phyloP scores from a whole-genome alignment of 2,113 vertebrate genomes.

The Pedetes capensis region DNA sequence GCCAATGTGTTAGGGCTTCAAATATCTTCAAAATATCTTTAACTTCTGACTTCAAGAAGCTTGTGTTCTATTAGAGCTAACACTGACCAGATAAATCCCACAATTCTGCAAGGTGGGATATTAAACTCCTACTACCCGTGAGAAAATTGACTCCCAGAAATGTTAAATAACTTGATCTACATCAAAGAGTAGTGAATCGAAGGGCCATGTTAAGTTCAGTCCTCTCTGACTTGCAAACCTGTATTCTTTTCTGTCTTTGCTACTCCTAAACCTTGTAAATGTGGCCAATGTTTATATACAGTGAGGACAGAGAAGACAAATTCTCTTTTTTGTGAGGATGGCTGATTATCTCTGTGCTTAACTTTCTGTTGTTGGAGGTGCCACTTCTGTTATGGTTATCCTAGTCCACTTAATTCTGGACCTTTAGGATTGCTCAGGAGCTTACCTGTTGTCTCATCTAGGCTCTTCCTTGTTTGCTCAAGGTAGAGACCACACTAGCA shows the following conservation, averaged over 20 bases:
- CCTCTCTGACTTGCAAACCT: background rate
- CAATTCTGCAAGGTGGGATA: background rate
- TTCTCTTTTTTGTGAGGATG: background rate
- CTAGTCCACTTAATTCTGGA: background rate
- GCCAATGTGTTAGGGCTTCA: background rate
- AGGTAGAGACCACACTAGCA: background rate
- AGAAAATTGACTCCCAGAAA: background rate
- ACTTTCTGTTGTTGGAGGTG: background rate
- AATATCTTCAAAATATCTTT: background rate
- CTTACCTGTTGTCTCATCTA: background rate
- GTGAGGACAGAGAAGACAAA: background rate
- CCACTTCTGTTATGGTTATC: background rate
- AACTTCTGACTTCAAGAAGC: background rate
- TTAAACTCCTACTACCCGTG: background rate
- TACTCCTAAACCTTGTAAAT: background rate
- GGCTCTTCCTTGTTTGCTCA: background rate
- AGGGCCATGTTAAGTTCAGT: background rate
- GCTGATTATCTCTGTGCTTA: background rate
- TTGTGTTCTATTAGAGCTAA: background rate
- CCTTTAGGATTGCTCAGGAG: background rate
- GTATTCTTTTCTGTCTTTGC: background rate
- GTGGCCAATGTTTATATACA: background rate
- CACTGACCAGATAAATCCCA: background rate
- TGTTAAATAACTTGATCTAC: background rate
- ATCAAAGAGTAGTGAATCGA: background rate